Percentiles rank a stretch among this genome's conserved stretches.
phyloP scores from a whole-genome alignment of 2,113 vertebrate species.

The Labeo rohita region DNA sequence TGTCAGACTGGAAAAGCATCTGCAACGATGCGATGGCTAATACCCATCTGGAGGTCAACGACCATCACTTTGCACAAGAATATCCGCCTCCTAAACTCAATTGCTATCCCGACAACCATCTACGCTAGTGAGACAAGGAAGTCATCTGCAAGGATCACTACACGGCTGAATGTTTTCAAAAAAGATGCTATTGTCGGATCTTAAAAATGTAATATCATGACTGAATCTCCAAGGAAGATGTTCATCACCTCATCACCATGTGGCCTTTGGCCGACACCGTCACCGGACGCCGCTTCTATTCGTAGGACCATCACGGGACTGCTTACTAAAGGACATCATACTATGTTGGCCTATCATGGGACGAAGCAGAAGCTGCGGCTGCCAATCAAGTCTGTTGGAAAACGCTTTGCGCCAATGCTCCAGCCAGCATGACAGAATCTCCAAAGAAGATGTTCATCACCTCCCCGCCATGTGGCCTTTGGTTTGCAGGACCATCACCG shows the following conservation, averaged over 20 bases:
- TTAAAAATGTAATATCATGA: background rate
- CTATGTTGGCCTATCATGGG: background rate
- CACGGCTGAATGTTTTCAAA: background rate
- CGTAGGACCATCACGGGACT: background rate
- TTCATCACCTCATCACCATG: background rate
- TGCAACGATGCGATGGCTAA: background rate
- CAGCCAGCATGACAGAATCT: too few relatives aligned
- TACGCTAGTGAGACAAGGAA: background rate
- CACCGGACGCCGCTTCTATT: background rate
- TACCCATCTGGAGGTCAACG: background rate
- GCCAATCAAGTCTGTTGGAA: too few relatives aligned
- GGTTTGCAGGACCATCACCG: too few relatives aligned
- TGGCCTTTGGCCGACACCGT: too few relatives aligned
- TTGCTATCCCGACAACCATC: background rate
- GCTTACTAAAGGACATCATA: background rate
- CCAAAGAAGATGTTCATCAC: too few relatives aligned
- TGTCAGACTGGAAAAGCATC: background rate
- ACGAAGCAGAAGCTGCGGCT: too few relatives aligned
- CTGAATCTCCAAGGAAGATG: background rate
- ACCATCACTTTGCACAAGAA: background rate
- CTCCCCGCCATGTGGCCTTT: too few relatives aligned
- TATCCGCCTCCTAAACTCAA: background rate
- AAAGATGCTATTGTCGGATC: background rate
- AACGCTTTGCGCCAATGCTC: too few relatives aligned
- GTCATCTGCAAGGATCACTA: background rate